Evolutionary conservation across 2,797 vertebrate species (phyloP).

Genomic region (Smutsia temminckii): DNA sequence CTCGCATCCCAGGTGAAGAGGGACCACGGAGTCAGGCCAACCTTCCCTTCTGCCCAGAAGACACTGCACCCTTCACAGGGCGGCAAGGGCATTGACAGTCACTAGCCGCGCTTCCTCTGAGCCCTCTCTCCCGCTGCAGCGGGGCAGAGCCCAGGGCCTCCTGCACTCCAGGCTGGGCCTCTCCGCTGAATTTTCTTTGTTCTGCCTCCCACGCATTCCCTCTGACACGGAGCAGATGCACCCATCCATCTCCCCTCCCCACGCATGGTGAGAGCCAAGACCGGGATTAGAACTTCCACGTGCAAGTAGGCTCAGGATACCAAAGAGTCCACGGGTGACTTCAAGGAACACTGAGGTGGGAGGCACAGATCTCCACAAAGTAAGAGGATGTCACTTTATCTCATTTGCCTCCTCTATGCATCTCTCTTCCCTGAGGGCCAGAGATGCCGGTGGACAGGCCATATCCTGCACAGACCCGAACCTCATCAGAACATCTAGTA

Average conservation of each 20-base stretch:
- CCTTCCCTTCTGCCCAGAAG: neutral
- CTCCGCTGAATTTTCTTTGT: neutral
- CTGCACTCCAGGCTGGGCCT: neutral
- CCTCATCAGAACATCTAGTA: neutral
- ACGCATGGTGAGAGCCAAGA: neutral
- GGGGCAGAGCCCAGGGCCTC: neutral
- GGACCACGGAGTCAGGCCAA: neutral
- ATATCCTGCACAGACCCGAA: neutral
- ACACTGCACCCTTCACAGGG: neutral
- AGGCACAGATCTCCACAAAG: neutral
- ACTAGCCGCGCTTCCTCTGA: neutral
- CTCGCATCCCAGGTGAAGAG: neutral
- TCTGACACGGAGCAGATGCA: neutral
- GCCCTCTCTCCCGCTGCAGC: neutral
- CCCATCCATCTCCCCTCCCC: neutral
- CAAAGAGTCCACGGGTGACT: neutral
- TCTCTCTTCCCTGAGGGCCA: neutral
- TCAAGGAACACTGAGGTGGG: neutral
- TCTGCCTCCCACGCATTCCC: neutral
- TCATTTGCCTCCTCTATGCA: neutral
- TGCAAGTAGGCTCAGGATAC: neutral
- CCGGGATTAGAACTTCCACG: neutral
- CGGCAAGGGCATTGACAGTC: neutral
- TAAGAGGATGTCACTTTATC: neutral
- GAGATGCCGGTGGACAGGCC: neutral